These are phyloP conservation scores for Aphaenogaster ashmeadi DNA, from an alignment of 1,140 invertebrate genomes.

Conservation along the genomic window DNA sequence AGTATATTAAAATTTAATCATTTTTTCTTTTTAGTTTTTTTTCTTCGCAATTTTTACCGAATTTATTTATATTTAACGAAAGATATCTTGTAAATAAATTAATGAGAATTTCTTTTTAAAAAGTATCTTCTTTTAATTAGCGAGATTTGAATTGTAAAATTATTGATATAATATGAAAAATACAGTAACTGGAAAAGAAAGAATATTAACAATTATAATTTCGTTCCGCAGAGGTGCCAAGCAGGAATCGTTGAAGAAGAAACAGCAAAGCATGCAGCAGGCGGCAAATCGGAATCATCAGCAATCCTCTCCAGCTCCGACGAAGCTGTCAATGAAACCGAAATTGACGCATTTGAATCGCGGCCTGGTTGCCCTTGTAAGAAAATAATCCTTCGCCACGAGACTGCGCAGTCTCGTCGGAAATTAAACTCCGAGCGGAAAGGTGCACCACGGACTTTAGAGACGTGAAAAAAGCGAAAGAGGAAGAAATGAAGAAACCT, in stretches of 20 bases:
- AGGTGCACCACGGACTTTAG: constrained; percentile 19
- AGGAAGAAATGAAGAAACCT: constrained; percentile 5
- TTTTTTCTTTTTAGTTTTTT: background rate
- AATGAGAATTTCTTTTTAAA: background rate
- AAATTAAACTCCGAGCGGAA: constrained; percentile 60
- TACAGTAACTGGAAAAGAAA: background rate
- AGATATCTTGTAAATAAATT: constrained; percentile 7
- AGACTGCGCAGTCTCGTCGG: constrained; percentile 77
- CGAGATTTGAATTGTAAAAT: background rate
- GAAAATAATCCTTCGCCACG: constrained; percentile 80
- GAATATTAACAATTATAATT: constrained; percentile 60
- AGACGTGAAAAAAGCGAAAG: background rate
- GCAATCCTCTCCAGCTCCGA: constrained; percentile 56
- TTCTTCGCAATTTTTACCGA: background rate
- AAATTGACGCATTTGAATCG: constrained; percentile 79
- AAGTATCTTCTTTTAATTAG: constrained; percentile 4
- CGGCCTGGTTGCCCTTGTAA: constrained; percentile 79
- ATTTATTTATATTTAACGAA: background rate
- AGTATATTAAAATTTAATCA: background rate
- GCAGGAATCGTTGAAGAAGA: constrained; percentile 84
- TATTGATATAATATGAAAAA: constrained; percentile 14
- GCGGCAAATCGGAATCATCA: constrained; percentile 71
- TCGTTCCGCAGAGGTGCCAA: constrained; percentile 85
- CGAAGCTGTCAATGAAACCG: constrained; percentile 77
- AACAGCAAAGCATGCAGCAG: constrained; percentile 74